Evolutionary conservation across 2,888 invertebrate genomes (phyloP), one percentile per base, ranked within the genome.

Genomic region (Alviniconcha strummeri): DNA sequence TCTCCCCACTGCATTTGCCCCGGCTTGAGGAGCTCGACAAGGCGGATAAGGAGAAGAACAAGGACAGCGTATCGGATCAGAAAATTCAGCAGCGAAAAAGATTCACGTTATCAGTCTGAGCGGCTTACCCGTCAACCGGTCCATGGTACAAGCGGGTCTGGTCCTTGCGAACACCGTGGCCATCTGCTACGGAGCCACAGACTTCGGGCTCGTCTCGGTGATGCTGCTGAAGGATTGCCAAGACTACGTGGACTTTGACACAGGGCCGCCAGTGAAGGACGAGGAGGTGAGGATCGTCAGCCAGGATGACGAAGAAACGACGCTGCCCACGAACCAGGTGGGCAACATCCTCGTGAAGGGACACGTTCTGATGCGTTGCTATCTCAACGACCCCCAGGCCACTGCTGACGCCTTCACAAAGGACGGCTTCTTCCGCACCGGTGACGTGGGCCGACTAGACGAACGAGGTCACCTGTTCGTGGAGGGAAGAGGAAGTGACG

Each of bases 361-460:
- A 17, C 36, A 15, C 15, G 15, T 7, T 52, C 19, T 57, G 54
- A 60, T 76, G 71, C 19, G 57, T n/a, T 52, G 19, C 17, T 84
- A 81, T 11, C n/a, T 84, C 8, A 79, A 74, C 6, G 69, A 84
- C 19, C 79, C 79, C 19, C 76, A 84, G 17, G 69, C 77, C 55
- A 84, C 81, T 11, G 55, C 60, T 19, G 69, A 74, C 2, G 81
- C 77, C n/a, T 81, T 81, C 69, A 80, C 80, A 36, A 36, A 67
- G 1, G 81, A 84, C 60, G 81, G 81, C 2, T 84, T 57, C 11
- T 69, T 84, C 52, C 67, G 76, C 75, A 84, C 76, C n/a, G 69
- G 72, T 7, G 84, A 84, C 80, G 4, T 80, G 9, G 84, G 84
- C 1, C 52, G 55, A 19, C 69, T 84, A 3, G 57, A 56, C 15